A percentile compares a stretch with the other conserved stretches of the same genome.
Evolutionary conservation across 2,113 vertebrate genomes (phyloP).

Genomic region (Toxostoma redivivum): DNA sequence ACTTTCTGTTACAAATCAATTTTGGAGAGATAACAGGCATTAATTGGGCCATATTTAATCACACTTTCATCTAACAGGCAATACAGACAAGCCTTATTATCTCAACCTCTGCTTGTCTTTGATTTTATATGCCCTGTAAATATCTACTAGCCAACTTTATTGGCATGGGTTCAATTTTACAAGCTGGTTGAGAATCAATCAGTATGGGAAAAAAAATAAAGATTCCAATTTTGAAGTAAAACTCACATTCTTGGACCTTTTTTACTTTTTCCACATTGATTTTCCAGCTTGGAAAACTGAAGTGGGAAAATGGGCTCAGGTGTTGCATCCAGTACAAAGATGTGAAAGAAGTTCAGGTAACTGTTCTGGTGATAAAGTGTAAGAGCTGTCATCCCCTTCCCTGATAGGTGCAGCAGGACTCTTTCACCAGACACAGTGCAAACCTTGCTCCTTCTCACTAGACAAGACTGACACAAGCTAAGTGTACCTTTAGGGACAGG

Average conservation of each 20-base stretch:
- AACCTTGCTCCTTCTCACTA: neutral
- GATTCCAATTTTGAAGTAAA: neutral
- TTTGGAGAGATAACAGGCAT: constrained; percentile 52
- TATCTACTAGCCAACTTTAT: neutral
- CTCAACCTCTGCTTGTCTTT: neutral
- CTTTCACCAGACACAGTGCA: neutral
- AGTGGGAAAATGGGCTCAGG: neutral
- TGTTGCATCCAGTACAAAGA: neutral
- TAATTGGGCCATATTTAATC: constrained; percentile 49
- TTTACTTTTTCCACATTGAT: neutral
- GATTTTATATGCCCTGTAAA: neutral
- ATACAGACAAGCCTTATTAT: constrained; percentile 28
- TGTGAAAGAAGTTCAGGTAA: neutral
- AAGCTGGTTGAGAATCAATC: neutral
- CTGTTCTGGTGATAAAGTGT: neutral
- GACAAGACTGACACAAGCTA: neutral
- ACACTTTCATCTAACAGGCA: constrained; percentile 35
- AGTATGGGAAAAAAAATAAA: neutral
- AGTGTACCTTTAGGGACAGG: neutral
- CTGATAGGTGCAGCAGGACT: neutral
- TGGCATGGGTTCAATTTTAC: neutral
- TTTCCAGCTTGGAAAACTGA: neutral
- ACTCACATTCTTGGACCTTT: neutral
- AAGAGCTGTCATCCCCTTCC: neutral
- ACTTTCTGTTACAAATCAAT: constrained; percentile 60